These are phyloP conservation scores for Protophormia terraenovae DNA, from an alignment of 2,888 invertebrate species.

Conservation along the genomic window DNA sequence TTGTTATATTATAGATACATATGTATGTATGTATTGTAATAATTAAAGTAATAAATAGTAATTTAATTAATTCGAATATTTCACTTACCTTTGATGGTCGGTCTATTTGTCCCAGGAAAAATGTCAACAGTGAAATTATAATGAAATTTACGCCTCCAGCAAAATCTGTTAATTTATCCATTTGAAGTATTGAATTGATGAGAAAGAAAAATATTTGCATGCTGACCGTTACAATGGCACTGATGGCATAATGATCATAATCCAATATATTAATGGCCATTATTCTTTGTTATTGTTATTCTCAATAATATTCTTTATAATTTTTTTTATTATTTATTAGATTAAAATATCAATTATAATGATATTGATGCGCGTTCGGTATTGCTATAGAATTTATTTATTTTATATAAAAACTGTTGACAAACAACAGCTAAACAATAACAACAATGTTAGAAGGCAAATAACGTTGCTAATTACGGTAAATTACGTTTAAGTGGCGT, in stretches of 20 bases:
- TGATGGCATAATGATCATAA: slow-evolving; percentile 92
- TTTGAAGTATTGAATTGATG: slow-evolving; percentile 91
- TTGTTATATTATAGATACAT: no score
- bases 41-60: no score
- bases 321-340: not conserved
- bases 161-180: slow-evolving; percentile 96
- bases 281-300: slow-evolving; percentile 24
- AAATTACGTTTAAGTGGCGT: not conserved
- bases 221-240: slow-evolving; percentile 91
- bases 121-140: slow-evolving; percentile 92
- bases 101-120: slow-evolving; percentile 91
- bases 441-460: not conserved
- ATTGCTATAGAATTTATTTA: not conserved
- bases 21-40: no score
- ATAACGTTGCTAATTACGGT: not conserved
- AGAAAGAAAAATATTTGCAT: slow-evolving; percentile 95
- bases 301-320: not conserved
- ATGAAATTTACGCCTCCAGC: slow-evolving; percentile 97
- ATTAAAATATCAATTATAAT: not conserved
- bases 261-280: slow-evolving; percentile 85
- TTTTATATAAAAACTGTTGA: not conserved
- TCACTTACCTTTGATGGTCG: slow-evolving; percentile 84
- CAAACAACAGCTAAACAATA: not conserved
- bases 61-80: not conserved
- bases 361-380: not conserved